Conservation (phyloP, 2,888 invertebrate genomes). For the Dasysyrphus albostriatus region DNA sequence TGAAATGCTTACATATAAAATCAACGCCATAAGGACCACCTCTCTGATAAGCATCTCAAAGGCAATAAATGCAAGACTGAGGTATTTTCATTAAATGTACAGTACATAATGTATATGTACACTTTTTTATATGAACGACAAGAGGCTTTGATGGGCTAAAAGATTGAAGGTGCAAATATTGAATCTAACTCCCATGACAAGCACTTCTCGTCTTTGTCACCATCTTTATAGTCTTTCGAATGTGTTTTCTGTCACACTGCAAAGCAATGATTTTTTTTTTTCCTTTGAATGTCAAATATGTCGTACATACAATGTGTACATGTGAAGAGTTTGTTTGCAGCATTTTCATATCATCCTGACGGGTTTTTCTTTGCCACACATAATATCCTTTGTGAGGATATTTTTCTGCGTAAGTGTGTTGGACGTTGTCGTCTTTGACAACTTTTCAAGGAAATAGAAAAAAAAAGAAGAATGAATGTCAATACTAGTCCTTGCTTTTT, state of each 20-base stretch:
- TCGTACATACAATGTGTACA: not conserved
- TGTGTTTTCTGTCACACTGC: slow-evolving; percentile 29
- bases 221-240: slow-evolving; percentile 36
- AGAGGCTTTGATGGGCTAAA: not conserved
- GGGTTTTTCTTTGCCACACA: not conserved
- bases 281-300: slow-evolving; percentile 17
- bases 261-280: not conserved
- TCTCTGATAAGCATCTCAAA: not conserved
- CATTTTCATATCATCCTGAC: slow-evolving; percentile 6
- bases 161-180: slow-evolving; percentile 52
- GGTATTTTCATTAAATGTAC: not conserved
- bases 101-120: too few relatives aligned
- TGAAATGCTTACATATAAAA: too few relatives aligned
- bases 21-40: not conserved
- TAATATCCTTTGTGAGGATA: not conserved
- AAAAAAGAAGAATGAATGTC: slow-evolving; percentile 46
- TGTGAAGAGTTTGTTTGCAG: not conserved
- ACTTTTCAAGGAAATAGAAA: slow-evolving; percentile 11
- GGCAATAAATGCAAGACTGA: not conserved
- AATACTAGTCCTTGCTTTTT: slow-evolving; percentile 56
- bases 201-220: slow-evolving; percentile 36
- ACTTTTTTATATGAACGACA: not conserved
- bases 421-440: slow-evolving; percentile 23
- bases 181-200: slow-evolving; percentile 59
- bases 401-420: slow-evolving; percentile 10